Evolutionary conservation across 2,888 invertebrate species (phyloP), one percentile per base, ranked within the genome.

Genomic region (Drosophila setosimentum): DNA sequence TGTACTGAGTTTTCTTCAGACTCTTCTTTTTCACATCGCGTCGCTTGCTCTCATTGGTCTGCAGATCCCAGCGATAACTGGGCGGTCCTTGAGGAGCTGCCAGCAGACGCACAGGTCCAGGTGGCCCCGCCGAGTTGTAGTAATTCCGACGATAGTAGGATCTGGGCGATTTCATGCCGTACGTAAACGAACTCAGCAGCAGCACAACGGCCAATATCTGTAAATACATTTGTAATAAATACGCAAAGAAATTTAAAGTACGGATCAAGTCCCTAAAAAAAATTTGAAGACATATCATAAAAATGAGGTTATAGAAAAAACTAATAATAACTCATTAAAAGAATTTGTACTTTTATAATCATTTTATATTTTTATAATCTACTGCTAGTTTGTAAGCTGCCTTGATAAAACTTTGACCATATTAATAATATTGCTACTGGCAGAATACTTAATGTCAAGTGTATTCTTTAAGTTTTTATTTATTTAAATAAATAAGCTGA

Each of bases 11-110:
- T 50, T 92, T 92, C 77, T 91, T 92, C 8, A 82, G 73, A 49
- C 71, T 73, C 50, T 90, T 80, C 48, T 82, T 87, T 51, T 42
- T 53, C n/a, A 90, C 74, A 24, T 84, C 90, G 8, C 87, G 90
- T 6, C 82, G 90, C 54, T 91, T 92, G 65, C 89, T 91, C 62
- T 91, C 92, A 21, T 91, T 90, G 10, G 80, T 71, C 51, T 84
- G 77, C 60, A 91, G 75, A 76, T 92, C 92, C 18, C 80, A 69
- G 8, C 81, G 67, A 29, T 83, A 87, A 3, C 83, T 70, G 27
- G 90, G 68, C 1, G 88, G 85, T 10, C 74, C 78, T 40, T n/a
- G 65, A 0, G 64, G 13, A 3, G 61, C 21, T 7, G 81, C 27
- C 0, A 73, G 0, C 40, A 88, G 24, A 24, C 81, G 78, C 30